Base-by-base conservation (phyloP, 2,113 vertebrate genomes). In the Poeciliopsis prolifica region DNA sequence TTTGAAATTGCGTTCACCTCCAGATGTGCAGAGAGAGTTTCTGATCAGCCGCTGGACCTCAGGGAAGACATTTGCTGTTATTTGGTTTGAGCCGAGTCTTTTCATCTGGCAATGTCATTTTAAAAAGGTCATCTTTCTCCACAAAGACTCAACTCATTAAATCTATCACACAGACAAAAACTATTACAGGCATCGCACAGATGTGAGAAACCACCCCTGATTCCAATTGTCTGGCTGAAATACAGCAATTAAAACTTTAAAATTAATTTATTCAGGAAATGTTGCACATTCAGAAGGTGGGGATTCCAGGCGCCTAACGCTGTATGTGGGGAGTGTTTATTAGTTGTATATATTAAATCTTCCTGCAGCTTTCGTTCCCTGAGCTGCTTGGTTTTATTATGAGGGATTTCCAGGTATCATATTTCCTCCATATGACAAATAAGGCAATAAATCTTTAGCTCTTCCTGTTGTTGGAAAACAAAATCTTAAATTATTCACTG, bases 111-210 rank as follows among this genome's bases (percentile, higher is more conserved):
- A 15, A 15, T 79, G 78, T 88, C 74, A 70, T 72, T 81, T 66
- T 19, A 58, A 85, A 42, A 88, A 91, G 86, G 88, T 89, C 77
- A 84, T 81, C 78, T 74, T 74, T 65, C 77, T 74, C n/a, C 68
- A 84, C 87, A 88, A 84, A 87, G 81, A 80, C 61, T n/a, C 8
- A 51, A 68, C 84, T 84, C 75, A 88, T 88, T 84, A 80, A 74
- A 86, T 86, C 86, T 76, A 77, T 78, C 28, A 9, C 0, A 14
- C 72, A n/a, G 79, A 68, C 40, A 63, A 35, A 72, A 74, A 72
- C 58, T 11, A 68, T 64, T 68, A 19, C 68, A 80, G 54, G 48
- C 70, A 4, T 61, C 68, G 40, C 35, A 28, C 63, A 64, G 67
- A 72, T 1, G 58, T 44, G 58, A 64, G 29, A 68, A 60, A 30